phyloP scores from a whole-genome alignment of 2,113 vertebrate genomes.

The Tragelaphus strepsiceros region DNA sequence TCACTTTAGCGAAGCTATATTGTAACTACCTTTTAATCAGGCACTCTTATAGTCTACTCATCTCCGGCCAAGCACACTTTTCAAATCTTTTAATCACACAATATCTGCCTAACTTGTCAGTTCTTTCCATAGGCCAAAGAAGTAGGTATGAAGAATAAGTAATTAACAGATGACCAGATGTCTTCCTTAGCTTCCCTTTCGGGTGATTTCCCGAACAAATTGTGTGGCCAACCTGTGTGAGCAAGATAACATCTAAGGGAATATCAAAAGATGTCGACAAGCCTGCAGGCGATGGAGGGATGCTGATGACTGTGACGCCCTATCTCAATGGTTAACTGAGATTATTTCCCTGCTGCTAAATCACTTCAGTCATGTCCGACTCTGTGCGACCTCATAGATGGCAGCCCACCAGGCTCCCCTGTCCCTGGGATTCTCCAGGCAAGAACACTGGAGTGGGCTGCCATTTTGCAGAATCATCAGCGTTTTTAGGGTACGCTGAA shows the following conservation, averaged over 20 bases:
- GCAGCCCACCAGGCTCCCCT: too few relatives aligned
- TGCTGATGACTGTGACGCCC: background rate
- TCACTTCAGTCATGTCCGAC: too few relatives aligned
- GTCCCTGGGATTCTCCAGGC: too few relatives aligned
- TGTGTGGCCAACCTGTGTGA: background rate
- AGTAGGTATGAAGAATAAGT: background rate
- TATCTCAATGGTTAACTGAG: background rate
- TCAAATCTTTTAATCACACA: background rate
- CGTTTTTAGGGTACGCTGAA: too few relatives aligned
- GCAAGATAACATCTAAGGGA: background rate
- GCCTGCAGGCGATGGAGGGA: background rate
- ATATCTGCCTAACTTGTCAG: background rate
- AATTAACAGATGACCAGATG: background rate
- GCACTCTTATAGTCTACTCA: background rate
- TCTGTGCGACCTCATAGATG: too few relatives aligned
- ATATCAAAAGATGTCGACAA: background rate
- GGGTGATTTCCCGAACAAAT: background rate
- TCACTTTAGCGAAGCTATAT: background rate
- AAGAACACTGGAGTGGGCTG: too few relatives aligned
- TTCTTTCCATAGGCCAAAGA: background rate
- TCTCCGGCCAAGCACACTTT: background rate
- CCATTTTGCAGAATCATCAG: background rate
- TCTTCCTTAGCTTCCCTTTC: background rate
- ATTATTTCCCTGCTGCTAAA: background rate
- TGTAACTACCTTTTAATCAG: background rate